Evolutionary conservation across 2,797 vertebrate genomes (phyloP).

Genomic region (Coilia nasus): DNA sequence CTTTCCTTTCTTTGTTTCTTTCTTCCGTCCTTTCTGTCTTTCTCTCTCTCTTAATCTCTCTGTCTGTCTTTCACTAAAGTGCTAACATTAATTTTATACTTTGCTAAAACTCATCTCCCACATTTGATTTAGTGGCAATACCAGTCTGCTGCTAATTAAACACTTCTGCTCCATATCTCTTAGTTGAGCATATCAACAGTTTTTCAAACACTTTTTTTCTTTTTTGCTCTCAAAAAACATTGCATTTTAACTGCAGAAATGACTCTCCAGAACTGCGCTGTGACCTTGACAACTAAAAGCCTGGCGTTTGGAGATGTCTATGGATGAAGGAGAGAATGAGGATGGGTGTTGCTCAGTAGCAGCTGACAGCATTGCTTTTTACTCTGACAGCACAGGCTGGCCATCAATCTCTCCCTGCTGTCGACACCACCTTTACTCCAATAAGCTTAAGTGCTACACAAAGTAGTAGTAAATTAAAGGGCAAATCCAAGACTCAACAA

Average conservation of each 20-base stretch:
- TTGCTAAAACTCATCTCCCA: neutral
- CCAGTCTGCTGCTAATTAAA: neutral
- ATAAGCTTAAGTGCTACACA: slow-evolving; percentile 79
- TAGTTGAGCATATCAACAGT: neutral
- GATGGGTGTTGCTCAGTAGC: slow-evolving; percentile 76
- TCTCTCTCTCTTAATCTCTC: neutral
- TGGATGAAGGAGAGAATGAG: slow-evolving; percentile 75
- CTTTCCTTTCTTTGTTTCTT: too few relatives aligned
- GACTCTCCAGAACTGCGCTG: neutral
- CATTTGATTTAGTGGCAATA: neutral
- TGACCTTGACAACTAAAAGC: slow-evolving; percentile 44
- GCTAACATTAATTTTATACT: neutral
- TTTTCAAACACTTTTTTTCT: neutral
- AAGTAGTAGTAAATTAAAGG: slow-evolving; percentile 79
- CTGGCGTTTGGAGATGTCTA: slow-evolving; percentile 71
- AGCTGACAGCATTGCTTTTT: slow-evolving; percentile 77
- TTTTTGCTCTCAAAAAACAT: neutral
- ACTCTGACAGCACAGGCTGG: slow-evolving; percentile 72
- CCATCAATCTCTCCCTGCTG: slow-evolving; percentile 69
- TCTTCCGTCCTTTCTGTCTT: too few relatives aligned
- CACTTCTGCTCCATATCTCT: neutral
- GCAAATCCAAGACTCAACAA: slow-evolving; percentile 74
- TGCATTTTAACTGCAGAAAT: neutral
- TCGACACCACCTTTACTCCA: slow-evolving; percentile 72
- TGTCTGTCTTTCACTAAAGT: neutral